Evolutionary conservation across 2,113 vertebrate genomes (phyloP).

Genomic region (Equus quagga): DNA sequence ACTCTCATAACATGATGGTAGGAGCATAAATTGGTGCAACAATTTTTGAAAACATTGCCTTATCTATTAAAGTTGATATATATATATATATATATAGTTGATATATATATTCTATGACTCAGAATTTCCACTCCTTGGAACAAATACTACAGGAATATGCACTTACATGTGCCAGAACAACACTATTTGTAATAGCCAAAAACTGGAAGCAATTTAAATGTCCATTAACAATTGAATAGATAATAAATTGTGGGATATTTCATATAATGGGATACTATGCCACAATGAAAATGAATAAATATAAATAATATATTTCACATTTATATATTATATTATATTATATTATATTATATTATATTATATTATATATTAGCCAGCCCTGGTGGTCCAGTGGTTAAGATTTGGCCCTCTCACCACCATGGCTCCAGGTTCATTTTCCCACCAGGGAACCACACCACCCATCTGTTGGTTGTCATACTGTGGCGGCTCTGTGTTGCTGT

Average conservation of each 20-base stretch:
- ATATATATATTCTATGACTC: background rate
- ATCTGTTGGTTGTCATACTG: too few relatives aligned
- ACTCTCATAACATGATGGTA: background rate
- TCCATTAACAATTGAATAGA: background rate
- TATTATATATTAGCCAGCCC: background rate
- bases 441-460: too few relatives aligned
- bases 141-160: background rate
- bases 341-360: background rate
- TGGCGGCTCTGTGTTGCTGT: too few relatives aligned
- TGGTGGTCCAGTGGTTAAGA: too few relatives aligned
- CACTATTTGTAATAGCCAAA: background rate
- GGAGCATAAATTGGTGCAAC: background rate
- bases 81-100: too few relatives aligned
- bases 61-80: background rate
- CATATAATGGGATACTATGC: background rate
- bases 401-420: too few relatives aligned
- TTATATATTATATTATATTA: background rate
- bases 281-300: constrained; percentile 18
- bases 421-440: too few relatives aligned
- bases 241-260: background rate
- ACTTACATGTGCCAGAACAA: background rate
- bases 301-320: background rate
- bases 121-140: background rate
- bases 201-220: constrained; percentile 7
- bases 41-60: background rate